Base-by-base conservation (phyloP, 30 jellyfish, hydroid and myxozoan species). In the Mastigias papua region DNA sequence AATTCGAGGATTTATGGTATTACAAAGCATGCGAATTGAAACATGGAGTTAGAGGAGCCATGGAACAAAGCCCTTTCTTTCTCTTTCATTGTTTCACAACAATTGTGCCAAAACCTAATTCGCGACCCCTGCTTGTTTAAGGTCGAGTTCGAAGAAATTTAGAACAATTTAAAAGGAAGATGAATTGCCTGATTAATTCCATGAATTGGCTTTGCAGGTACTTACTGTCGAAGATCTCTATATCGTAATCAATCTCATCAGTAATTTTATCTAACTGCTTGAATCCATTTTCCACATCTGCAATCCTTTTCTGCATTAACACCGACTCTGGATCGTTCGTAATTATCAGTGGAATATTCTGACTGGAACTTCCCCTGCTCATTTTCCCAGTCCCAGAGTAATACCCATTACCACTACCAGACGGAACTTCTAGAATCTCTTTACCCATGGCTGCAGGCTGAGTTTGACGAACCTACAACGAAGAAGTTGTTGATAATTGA, bases 241-340 rank as follows among this genome's bases (percentile, higher is more conserved):
- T 85, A 65, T 85, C 94, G 48, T 85, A 73, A 46, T 85, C 94
- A 29, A 85, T 85, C 29, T 85, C 94, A 34, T 85, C 94, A 6
- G 94, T 73, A 19, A 85, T 34, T 8, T 76, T 34, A 34, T 85
- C 88, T 63, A 85, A 37, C 9, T 85, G 82, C 28, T 63, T 72
- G 68, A 85, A 85, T 2, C 83, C 88, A 19, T 8, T 32, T 9
- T 62, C 87, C 30, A 85, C 29, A 37, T 85, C 94, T 21, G 57
- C 94, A 28, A 85, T 73, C 73, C 94, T 74, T 31, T 49, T 85
- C 68, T 85, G 94, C 88, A 73, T 85, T 50, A 85, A 61, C 65
- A 51, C 21, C 57, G 81, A 50, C 1, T 48, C 81, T 57, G 93
- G 76, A 28, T 73, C 83, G 46, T 17, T 49, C 16, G 58, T 9